These are phyloP conservation scores for Aplodontia rufa DNA, from an alignment of 2,113 vertebrate species.

Conservation along the genomic window DNA sequence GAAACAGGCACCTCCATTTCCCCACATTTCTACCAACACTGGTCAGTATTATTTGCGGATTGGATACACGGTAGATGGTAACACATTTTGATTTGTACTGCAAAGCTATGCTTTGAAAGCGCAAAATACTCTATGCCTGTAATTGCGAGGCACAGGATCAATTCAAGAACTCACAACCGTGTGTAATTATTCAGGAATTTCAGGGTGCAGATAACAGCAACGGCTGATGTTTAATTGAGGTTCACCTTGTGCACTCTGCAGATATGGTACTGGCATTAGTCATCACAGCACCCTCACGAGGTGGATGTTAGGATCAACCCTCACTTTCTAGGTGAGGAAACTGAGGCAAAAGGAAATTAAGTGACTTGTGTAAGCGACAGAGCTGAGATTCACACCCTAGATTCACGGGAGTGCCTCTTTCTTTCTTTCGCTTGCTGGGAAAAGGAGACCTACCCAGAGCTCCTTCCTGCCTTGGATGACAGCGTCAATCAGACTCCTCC, in stretches of 20 bases:
- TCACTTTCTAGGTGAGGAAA: not conserved
- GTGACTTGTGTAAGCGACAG: not conserved
- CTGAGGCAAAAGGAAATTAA: not conserved
- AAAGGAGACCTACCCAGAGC: not conserved
- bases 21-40: not conserved
- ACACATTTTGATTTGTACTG: not conserved
- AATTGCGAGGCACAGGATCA: not conserved
- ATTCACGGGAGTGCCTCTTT: not conserved
- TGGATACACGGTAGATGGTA: not conserved
- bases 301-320: not conserved
- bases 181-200: not conserved
- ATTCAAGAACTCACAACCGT: not conserved
- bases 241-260: not conserved
- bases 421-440: not conserved
- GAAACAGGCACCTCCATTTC: not conserved
- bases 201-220: not conserved
- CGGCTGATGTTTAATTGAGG: not conserved
- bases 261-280: not conserved
- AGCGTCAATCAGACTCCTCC: not conserved
- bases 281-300: not conserved
- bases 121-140: not conserved
- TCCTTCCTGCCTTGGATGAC: not conserved
- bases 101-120: not conserved
- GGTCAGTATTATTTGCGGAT: not conserved
- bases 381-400: not conserved